Conservation (phyloP, 2,888 invertebrate species). For the Amphipyra berbera region DNA sequence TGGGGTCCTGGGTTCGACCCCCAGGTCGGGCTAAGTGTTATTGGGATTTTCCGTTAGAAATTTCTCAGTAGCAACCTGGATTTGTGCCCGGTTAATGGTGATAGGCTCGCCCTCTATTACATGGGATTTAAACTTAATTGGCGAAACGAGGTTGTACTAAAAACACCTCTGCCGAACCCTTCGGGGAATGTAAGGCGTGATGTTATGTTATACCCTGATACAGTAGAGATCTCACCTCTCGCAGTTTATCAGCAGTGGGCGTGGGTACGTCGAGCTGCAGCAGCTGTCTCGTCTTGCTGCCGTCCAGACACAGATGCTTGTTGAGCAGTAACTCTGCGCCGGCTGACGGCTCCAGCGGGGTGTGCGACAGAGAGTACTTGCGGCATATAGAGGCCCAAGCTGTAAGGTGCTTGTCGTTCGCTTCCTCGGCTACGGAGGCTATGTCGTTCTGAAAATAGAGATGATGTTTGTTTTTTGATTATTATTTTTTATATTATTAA, state of each 20-base stretch:
- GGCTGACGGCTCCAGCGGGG: constrained; percentile 96
- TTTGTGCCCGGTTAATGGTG: too few species aligned
- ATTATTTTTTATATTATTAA: too few species aligned
- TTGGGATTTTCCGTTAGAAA: too few species aligned
- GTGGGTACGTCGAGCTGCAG: constrained; percentile 91
- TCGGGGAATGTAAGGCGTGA: too few species aligned
- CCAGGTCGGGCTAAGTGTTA: too few species aligned
- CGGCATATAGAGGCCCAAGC: constrained; percentile 97
- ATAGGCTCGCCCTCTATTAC: too few species aligned
- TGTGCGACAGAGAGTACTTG: constrained; percentile 93
- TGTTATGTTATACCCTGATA: too few species aligned
- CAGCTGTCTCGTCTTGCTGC: constrained; percentile 90
- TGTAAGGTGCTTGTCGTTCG: constrained; percentile 97
- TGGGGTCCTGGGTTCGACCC: too few species aligned
- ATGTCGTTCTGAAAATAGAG: constrained; percentile 91
- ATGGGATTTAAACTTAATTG: too few species aligned
- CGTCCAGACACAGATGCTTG: constrained; percentile 94
- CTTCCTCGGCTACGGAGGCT: constrained; percentile 95
- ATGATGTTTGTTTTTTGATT: neutral
- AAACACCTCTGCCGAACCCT: too few species aligned
- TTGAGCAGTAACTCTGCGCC: constrained; percentile 95
- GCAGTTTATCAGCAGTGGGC: constrained; percentile 91
- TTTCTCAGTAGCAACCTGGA: too few species aligned
- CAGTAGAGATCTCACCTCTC: constrained; percentile 58
- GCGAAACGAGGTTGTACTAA: too few species aligned